Evolutionary conservation across 2,888 invertebrate genomes (phyloP), one percentile per base, ranked within the genome.

Genomic region (Danaus chrysippus): DNA sequence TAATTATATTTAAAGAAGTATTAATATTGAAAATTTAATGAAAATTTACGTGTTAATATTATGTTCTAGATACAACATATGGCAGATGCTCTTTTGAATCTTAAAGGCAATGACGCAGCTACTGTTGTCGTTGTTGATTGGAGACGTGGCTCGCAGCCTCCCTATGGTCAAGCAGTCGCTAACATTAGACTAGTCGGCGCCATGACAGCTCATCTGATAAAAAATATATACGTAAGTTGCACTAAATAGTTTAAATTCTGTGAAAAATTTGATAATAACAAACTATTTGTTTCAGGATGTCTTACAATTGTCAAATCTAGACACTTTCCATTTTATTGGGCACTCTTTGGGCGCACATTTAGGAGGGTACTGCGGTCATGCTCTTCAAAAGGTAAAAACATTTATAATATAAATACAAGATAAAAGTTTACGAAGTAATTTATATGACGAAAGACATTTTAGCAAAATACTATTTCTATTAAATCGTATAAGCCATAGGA

Each of bases 101-200:
- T 89, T 15, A 91, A 93, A 71, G 92, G 92, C 0, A 92, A 94
- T 59, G 94, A 94, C 49, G 93, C 93, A 57, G 94, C 94, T 52
- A 95, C 96, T 59, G 95, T 97, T 0, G 91, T 97, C 12, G 92
- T 95, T 0, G 93, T 97, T 1, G 97, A 97, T 76, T 98, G 97
- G 98, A 93, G 95, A 64, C 93, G 93, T 6, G 98, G 97, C 0
- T 95, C 97, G 0, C 94, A 94, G 66, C 97, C 97, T 0, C 97
- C 97, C 0, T 98, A 98, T 78, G 95, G 96, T 0, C 97, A 98
- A 82, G 98, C 98, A 0, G 97, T 96, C 1, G 97, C 97, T 1
- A 98, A 98, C 77, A 96, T 96, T 17, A 91, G 98, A 58, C 90
- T 98, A 12, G 94, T 98, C 1, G 98, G 97, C 0, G 94, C 94